A percentile compares a stretch with the other conserved stretches of the same genome.
Evolutionary conservation across 1,140 invertebrate species (phyloP).

Genomic region (Carposina sasakii): DNA sequence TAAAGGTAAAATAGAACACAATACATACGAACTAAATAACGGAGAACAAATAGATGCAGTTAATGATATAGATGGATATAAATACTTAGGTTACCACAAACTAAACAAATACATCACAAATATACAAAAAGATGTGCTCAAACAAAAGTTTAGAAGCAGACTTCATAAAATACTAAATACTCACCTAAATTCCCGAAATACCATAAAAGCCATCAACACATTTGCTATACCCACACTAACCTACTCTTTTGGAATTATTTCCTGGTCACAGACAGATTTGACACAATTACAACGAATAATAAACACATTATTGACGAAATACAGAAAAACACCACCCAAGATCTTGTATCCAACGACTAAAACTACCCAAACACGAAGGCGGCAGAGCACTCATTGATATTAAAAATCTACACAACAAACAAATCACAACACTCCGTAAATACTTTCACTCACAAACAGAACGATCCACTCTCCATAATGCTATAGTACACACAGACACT

Average conservation of each 20-base stretch:
- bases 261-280: conserved; percentile 5
- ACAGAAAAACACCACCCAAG: conserved; percentile 7
- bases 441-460: neutral
- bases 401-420: conserved; percentile 5
- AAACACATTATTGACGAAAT: conserved; percentile 1
- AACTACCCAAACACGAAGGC: conserved; percentile 2
- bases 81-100: conserved; percentile 11
- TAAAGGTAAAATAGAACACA: neutral
- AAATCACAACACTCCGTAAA: conserved; percentile 1
- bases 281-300: neutral
- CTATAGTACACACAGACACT: neutral
- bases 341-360: conserved; percentile 7
- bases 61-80: neutral
- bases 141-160: conserved; percentile 3
- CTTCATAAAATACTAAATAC: conserved; percentile 7
- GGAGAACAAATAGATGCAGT: conserved; percentile 8
- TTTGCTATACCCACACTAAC: conserved; percentile 7
- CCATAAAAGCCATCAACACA: conserved; percentile 10
- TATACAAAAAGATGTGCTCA: conserved; percentile 5
- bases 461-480: conserved; percentile 1
- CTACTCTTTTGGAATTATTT: conserved; percentile 9
- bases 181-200: conserved; percentile 4
- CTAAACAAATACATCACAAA: conserved; percentile 7
- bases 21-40: neutral
- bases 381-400: conserved; percentile 6